Evolutionary conservation across 1,140 invertebrate genomes (phyloP).

Genomic region (Semibalanus balanoides): DNA sequence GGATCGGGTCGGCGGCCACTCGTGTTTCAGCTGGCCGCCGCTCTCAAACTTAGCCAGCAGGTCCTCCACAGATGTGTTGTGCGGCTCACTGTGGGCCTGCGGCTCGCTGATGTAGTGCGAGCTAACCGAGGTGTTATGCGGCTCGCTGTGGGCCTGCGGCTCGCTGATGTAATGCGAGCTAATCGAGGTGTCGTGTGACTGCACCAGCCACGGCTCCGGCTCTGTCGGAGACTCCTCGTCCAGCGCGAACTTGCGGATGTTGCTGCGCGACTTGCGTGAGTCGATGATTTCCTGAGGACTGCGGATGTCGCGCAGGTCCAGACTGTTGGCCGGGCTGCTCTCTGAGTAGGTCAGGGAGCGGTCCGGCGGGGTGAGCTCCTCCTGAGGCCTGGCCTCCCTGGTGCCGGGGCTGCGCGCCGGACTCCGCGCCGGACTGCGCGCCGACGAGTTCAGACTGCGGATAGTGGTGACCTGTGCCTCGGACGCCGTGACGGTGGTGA

Average conservation of each 20-base stretch:
- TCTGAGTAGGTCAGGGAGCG: slow-evolving; percentile 7
- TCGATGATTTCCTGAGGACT: slow-evolving; percentile 22
- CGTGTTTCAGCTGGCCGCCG: slow-evolving; percentile 30
- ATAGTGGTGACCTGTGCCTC: slow-evolving; percentile 20
- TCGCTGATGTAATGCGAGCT: no score
- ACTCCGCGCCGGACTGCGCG: neutral
- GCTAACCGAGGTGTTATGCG: slow-evolving; percentile 32
- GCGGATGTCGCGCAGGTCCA: slow-evolving; percentile 17
- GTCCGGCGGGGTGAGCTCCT: slow-evolving; percentile 4
- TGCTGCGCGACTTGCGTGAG: slow-evolving; percentile 19
- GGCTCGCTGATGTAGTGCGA: neutral
- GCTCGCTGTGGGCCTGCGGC: neutral
- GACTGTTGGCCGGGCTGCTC: slow-evolving; percentile 9
- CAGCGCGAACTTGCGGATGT: slow-evolving; percentile 21
- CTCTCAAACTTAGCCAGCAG: slow-evolving; percentile 38
- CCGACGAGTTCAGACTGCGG: neutral
- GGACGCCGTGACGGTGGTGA: slow-evolving; percentile 19
- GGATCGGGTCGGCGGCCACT: neutral
- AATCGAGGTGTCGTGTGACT: slow-evolving; percentile 21
- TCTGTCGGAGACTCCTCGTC: slow-evolving; percentile 18
- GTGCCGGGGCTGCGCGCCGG: neutral
- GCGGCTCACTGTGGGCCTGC: neutral
- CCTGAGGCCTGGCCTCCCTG: slow-evolving; percentile 10
- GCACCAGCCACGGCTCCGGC: neutral
- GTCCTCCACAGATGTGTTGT: slow-evolving; percentile 35